Conservation (phyloP, 2,888 invertebrate species). For the Ptilodon capucinus region DNA sequence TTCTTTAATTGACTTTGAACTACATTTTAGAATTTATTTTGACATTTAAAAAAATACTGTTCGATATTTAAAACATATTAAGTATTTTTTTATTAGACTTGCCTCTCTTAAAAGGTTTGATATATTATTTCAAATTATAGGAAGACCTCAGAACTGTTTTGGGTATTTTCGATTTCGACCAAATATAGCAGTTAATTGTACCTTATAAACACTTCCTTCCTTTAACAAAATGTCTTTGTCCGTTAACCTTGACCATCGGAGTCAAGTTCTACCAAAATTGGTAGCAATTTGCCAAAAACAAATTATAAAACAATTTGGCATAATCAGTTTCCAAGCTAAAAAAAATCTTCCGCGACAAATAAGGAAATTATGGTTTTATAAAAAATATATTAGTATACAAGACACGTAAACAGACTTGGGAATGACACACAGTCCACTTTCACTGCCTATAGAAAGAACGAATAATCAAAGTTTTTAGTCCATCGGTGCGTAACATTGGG, state of each 20-base stretch:
- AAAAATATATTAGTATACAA: slow-evolving; percentile 50
- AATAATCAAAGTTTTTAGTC: slow-evolving; percentile 57
- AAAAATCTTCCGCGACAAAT: slow-evolving; percentile 28
- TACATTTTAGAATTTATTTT: neutral
- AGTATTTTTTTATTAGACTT: too few relatives aligned
- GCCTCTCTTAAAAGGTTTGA: too few relatives aligned
- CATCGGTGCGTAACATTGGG: slow-evolving; percentile 45
- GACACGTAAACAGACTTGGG: slow-evolving; percentile 63
- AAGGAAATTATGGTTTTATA: slow-evolving; percentile 43
- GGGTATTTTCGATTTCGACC: too few relatives aligned
- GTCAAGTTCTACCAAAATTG: slow-evolving; percentile 5
- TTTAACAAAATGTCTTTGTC: slow-evolving; percentile 11
- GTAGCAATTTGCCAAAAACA: slow-evolving; percentile 7
- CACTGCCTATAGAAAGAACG: slow-evolving; percentile 61
- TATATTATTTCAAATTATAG: too few relatives aligned
- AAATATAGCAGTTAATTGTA: slow-evolving; percentile 2
- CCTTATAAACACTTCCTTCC: slow-evolving; percentile 22
- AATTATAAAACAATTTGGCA: slow-evolving; percentile 5
- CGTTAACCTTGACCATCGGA: slow-evolving; percentile 9
- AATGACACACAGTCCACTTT: slow-evolving; percentile 68
- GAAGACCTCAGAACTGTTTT: too few relatives aligned
- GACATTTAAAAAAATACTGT: neutral
- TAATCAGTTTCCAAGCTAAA: slow-evolving; percentile 9
- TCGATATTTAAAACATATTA: too few relatives aligned
- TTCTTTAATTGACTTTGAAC: slow-evolving; percentile 8